phyloP scores from a whole-genome alignment of 2,113 vertebrate genomes.

The Rutilus rutilus region DNA sequence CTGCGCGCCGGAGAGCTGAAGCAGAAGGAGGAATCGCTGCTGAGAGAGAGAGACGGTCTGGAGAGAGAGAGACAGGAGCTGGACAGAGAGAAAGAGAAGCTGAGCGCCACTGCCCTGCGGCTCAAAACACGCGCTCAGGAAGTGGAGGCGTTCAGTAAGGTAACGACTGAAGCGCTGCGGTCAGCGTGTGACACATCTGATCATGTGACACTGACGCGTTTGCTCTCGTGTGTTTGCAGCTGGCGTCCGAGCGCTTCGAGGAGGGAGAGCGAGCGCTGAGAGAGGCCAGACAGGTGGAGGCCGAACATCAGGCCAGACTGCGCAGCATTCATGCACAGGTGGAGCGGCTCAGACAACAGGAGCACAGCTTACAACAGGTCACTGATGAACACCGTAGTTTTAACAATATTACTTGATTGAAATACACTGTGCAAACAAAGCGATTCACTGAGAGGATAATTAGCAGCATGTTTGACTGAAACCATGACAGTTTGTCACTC shows the following conservation, averaged over 20 bases:
- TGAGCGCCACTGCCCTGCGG: constrained; percentile 66
- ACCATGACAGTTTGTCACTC: background rate
- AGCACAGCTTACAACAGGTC: constrained; percentile 80
- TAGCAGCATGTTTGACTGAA: background rate
- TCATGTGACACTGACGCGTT: background rate
- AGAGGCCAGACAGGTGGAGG: constrained; percentile 75
- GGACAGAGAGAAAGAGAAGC: constrained; percentile 78
- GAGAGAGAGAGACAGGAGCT: constrained; percentile 80
- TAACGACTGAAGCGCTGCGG: constrained; percentile 49
- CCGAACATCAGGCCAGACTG: constrained; percentile 76
- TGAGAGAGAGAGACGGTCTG: constrained; percentile 75
- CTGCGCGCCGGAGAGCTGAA: constrained; percentile 76
- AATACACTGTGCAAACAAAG: background rate
- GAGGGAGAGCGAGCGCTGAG: constrained; percentile 78
- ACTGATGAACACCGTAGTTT: background rate
- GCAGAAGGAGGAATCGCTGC: constrained; percentile 73
- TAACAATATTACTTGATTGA: background rate
- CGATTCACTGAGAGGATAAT: background rate
- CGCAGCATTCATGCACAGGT: constrained; percentile 75
- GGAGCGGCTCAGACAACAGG: constrained; percentile 80
- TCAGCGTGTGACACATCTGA: no score
- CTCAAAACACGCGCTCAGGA: constrained; percentile 76
- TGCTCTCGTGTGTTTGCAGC: constrained; percentile 59
- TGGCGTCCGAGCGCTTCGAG: constrained; percentile 78
- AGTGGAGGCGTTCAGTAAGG: constrained; percentile 83